These are phyloP conservation scores for Forbesichthys agassizii DNA, from an alignment of 2,113 vertebrate genomes.

Conservation along the genomic window DNA sequence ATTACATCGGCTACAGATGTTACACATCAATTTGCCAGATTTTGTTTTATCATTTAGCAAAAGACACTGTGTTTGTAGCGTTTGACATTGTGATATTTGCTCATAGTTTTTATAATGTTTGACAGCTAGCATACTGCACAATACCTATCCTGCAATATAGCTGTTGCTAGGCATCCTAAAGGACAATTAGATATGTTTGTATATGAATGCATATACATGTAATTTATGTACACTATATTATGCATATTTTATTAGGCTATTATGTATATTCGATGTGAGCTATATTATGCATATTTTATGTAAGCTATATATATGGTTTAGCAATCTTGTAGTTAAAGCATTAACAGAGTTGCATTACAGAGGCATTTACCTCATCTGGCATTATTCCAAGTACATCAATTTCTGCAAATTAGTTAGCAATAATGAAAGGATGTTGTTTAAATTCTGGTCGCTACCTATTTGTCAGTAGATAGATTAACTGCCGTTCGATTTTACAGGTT, in stretches of 20 bases:
- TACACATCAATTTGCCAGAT: too few relatives aligned
- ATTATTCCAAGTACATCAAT: slow-evolving; percentile 20
- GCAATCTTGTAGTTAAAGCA: neutral
- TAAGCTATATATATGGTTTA: too few relatives aligned
- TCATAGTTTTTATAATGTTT: too few relatives aligned
- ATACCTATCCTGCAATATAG: slow-evolving; percentile 1
- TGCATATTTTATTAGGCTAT: too few relatives aligned
- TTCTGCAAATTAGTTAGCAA: neutral
- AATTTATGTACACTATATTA: too few relatives aligned
- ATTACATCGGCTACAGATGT: too few relatives aligned
- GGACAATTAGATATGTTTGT: slow-evolving; percentile 2
- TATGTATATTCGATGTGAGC: too few relatives aligned
- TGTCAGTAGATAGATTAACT: neutral
- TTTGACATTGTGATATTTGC: too few relatives aligned
- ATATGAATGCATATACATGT: neutral
- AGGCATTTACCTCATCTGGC: neutral
- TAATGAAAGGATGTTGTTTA: neutral
- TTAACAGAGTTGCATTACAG: neutral
- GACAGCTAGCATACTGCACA: neutral
- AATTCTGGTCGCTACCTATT: slow-evolving; percentile 7
- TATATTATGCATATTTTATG: too few relatives aligned
- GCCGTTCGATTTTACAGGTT: slow-evolving; percentile 1
- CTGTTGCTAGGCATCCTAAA: neutral
- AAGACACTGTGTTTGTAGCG: too few relatives aligned
- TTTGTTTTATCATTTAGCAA: too few relatives aligned